These are phyloP conservation scores for Tringa solitaria DNA, from an alignment of 2,113 vertebrate genomes.

Conservation along the genomic window DNA sequence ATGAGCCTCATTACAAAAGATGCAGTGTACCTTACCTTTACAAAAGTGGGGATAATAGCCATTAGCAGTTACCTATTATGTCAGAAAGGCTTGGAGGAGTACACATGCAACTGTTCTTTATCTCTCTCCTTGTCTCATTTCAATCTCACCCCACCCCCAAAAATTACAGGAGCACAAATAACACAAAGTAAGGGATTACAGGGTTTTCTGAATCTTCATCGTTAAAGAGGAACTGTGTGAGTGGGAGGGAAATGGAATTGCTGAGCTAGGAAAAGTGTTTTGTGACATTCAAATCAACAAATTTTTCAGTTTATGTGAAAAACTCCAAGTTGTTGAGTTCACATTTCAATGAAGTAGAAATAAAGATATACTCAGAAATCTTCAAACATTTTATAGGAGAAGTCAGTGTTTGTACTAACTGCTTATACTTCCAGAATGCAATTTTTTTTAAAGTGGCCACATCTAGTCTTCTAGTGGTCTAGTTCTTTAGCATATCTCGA, in stretches of 20 bases:
- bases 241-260: not conserved
- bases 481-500: not conserved
- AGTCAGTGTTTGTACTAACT: not conserved
- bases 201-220: not conserved
- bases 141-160: not conserved
- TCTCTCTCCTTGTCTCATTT: not conserved
- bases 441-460: not conserved
- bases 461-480: not conserved
- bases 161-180: not conserved
- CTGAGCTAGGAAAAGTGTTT: not conserved
- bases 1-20: not conserved
- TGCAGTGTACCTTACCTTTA: accelerated
- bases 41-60: not conserved
- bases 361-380: not conserved
- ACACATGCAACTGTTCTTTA: not conserved
- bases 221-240: not conserved
- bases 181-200: not conserved
- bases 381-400: not conserved
- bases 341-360: not conserved
- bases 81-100: not conserved
- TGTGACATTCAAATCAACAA: not conserved
- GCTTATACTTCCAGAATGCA: not conserved
- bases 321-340: not conserved
- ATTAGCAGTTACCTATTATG: not conserved
- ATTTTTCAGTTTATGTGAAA: not conserved